Percentiles rank a stretch among this genome's conserved stretches.
phyloP scores from a whole-genome alignment of 2,113 vertebrate genomes.

The Cyrtonyx montezumae region DNA sequence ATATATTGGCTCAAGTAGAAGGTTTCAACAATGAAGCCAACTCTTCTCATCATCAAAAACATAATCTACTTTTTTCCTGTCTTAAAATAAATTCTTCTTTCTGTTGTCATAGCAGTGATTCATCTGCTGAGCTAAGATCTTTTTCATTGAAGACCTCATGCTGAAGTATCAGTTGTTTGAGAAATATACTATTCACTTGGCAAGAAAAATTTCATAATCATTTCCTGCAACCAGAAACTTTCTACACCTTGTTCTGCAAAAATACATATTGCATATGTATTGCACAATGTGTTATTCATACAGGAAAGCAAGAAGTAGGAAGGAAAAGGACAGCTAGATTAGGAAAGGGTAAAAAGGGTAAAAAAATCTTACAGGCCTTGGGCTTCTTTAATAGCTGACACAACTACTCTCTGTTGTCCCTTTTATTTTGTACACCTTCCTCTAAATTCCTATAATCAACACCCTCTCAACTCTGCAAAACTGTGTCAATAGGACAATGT shows the following conservation, averaged over 20 bases:
- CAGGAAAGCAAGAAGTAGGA: background rate
- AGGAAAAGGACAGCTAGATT: background rate
- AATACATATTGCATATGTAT: background rate
- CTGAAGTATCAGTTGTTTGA: background rate
- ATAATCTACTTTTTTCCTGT: background rate
- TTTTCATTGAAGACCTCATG: background rate
- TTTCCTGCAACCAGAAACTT: background rate
- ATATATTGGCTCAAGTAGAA: background rate
- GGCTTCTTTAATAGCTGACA: background rate
- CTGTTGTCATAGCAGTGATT: background rate
- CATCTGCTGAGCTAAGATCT: background rate
- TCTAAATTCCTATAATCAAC: background rate
- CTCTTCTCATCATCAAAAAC: background rate
- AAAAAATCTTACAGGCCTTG: background rate
- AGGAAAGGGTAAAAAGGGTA: background rate
- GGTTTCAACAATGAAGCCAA: background rate
- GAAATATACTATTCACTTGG: background rate
- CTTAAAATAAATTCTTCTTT: background rate
- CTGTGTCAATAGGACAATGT: background rate
- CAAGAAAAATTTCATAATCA: background rate
- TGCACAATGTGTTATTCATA: background rate
- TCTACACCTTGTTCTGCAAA: background rate
- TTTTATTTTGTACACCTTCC: background rate
- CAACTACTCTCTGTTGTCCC: background rate
- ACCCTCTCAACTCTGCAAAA: background rate